These are phyloP conservation scores for Lytechinus variegatus DNA, from an alignment of 35 echinoderm and acorn worm genomes.

Conservation along the genomic window DNA sequence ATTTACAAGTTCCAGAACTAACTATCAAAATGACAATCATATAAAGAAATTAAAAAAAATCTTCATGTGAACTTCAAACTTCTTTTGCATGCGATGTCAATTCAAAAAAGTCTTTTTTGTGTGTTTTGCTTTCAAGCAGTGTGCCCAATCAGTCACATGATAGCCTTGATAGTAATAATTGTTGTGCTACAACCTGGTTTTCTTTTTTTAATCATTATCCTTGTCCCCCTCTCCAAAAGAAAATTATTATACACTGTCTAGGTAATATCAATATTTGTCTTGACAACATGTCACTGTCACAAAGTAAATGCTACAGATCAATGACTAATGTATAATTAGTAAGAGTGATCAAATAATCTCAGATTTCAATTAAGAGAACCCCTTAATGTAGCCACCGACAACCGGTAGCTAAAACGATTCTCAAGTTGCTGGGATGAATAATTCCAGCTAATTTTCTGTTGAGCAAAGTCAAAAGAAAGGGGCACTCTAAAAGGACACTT, in stretches of 20 bases:
- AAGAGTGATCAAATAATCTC: neutral
- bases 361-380: neutral
- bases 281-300: neutral
- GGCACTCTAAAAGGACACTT: slow-evolving; percentile 9
- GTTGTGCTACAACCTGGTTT: neutral
- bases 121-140: neutral
- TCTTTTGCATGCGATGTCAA: no score
- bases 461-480: neutral
- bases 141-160: neutral
- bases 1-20: no score
- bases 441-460: neutral
- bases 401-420: neutral
- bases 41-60: no score
- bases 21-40: no score
- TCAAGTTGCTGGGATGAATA: neutral
- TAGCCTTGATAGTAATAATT: neutral
- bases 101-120: no score
- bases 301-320: neutral
- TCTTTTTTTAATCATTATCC: neutral
- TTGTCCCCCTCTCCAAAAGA: neutral
- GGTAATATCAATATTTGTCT: neutral
- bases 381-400: neutral
- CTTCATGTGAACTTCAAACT: no score
- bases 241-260: neutral
- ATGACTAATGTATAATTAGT: neutral